Base-by-base conservation (phyloP, 2,797 vertebrate genomes). In the Natrix natrix region DNA sequence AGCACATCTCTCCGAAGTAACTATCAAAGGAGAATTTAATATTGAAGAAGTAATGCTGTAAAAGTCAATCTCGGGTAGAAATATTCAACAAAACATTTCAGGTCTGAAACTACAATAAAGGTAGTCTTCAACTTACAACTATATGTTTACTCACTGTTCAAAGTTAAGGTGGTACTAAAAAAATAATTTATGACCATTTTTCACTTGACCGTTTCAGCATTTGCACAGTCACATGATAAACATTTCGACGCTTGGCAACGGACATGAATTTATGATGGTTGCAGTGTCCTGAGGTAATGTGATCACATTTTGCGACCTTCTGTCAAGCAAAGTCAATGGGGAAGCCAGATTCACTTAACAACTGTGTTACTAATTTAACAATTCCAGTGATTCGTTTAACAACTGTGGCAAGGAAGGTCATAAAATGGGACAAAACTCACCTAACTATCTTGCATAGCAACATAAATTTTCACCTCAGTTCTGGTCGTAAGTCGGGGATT, bases 11-110 rank as follows among this genome's bases (percentile, higher is more conserved):
- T 86, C 96, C 89, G 93, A 95, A 95, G 95, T 96, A 95, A 95
- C 96, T 96, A 97, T 92, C 95, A 96, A 93, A 94, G 95, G 92
- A 90, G 90, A 43, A 92, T 59, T 87, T 66, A 60, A 87, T 55
- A 91, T 37, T 86, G 60, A 93, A 89, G 93, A 87, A 91, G 78
- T 93, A 95, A 92, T 26, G 20, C 74, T 57, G 86, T 63, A 28
- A 90, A 96, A 96, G 93, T 32, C 17, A 60, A 87, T 95, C 88
- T 93, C 11, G 28, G 8, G 5, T 63, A 87, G 20, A 91, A 87
- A 94, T 83, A n/a, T 90, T 61, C 78, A 83, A 59, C 87, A 91
- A 93, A 94, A 93, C 6, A 69, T 87, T 12, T 0, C 78, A 92
- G 60, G 13, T 69, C 90, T 56, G 43, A 91, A 48, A 0, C 11